Percentiles rank a stretch among this genome's conserved stretches.
Evolutionary conservation across 2,797 vertebrate genomes (phyloP).

Genomic region (Monodelphis domestica): DNA sequence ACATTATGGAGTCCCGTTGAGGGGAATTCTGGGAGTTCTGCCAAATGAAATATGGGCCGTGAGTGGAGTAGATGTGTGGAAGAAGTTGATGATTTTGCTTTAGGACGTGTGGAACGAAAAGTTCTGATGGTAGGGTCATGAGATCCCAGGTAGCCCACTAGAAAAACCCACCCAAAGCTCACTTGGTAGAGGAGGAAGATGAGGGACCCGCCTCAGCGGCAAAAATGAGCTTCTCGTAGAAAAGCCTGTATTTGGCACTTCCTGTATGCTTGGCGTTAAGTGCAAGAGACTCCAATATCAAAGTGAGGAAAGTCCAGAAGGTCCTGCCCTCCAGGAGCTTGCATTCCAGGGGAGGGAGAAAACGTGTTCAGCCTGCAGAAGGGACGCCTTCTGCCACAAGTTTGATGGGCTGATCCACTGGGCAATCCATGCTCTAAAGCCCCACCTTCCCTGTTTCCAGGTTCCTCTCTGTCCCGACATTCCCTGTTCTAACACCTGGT

Average conservation of each 20-base stretch:
- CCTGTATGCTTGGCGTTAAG: neutral
- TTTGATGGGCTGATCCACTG: neutral
- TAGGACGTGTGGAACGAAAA: neutral
- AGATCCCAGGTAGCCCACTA: neutral
- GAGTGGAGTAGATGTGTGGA: neutral
- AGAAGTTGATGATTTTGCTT: neutral
- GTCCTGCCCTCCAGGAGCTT: neutral
- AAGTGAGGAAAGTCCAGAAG: neutral
- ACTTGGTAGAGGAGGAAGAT: neutral
- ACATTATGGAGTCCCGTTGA: neutral
- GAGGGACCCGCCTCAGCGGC: neutral
- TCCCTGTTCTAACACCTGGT: no score
- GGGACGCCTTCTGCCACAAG: neutral
- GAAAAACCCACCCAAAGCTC: neutral
- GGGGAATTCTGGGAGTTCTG: neutral
- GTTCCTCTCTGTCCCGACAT: neutral
- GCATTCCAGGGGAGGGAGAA: neutral
- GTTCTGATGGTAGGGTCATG: neutral
- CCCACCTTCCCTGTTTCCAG: neutral
- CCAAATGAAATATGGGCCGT: neutral
- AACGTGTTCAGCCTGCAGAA: neutral
- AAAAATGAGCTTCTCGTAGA: neutral
- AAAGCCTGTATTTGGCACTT: neutral
- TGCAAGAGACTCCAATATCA: neutral
- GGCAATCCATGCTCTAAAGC: neutral